Conservation (phyloP, 2,888 invertebrate genomes). For the Oithona nana region DNA sequence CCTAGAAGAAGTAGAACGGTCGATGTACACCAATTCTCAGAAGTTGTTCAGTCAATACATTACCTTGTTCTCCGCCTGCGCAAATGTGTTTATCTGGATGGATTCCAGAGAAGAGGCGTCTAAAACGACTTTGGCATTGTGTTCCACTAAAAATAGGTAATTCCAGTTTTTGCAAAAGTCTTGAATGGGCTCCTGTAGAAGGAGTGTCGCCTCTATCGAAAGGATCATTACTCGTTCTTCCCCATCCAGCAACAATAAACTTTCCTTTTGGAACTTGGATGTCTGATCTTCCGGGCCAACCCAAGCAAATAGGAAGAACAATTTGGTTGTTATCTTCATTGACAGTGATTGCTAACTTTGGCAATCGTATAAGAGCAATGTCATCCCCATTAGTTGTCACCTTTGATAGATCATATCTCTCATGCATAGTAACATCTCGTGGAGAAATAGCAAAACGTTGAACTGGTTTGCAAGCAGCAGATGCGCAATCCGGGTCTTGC, state of each 20-base stretch:
- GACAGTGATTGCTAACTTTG: neutral
- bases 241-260: neutral
- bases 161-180: neutral
- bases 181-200: neutral
- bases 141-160: neutral
- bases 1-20: neutral
- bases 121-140: no score
- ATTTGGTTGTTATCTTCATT: neutral
- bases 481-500: constrained; percentile 10
- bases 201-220: neutral
- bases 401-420: neutral
- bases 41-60: neutral
- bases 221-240: neutral
- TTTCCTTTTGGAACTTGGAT: neutral
- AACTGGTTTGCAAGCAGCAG: neutral
- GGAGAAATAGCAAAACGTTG: neutral
- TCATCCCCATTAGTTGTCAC: neutral
- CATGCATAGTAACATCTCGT: neutral
- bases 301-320: constrained; percentile 1
- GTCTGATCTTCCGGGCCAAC: neutral
- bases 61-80: neutral
- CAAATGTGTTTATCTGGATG: neutral
- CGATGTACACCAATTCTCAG: neutral
- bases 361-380: constrained; percentile 12
- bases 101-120: no score